These are phyloP conservation scores for Anolis apletophallus DNA, from an alignment of 2,797 vertebrate species.

Conservation along the genomic window DNA sequence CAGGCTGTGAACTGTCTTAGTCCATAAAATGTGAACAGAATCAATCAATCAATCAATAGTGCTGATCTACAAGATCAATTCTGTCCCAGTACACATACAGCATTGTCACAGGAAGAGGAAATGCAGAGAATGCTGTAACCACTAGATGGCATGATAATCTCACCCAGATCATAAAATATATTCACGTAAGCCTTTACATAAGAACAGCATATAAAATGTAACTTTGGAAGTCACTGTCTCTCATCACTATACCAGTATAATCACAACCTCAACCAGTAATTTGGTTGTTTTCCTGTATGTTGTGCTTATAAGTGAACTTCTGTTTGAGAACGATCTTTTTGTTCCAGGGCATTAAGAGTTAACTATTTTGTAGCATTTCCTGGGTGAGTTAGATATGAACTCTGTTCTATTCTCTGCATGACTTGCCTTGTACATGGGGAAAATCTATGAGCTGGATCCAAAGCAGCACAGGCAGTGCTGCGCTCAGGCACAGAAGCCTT, in stretches of 20 bases:
- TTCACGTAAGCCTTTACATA: slow-evolving; percentile 35
- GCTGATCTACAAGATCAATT: slow-evolving; percentile 56
- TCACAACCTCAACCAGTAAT: background rate
- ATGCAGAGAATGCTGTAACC: slow-evolving; percentile 46
- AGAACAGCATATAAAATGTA: slow-evolving; percentile 54
- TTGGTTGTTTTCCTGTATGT: background rate
- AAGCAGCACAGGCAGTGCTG: background rate
- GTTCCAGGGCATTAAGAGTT: slow-evolving; percentile 2
- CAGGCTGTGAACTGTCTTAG: no score
- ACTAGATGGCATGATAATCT: slow-evolving; percentile 76
- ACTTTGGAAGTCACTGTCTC: slow-evolving; percentile 45
- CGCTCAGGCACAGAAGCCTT: background rate
- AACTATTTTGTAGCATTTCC: slow-evolving; percentile 21
- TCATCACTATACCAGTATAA: background rate
- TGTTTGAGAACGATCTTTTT: slow-evolving; percentile 1
- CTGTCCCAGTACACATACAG: slow-evolving; percentile 48
- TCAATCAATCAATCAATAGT: background rate
- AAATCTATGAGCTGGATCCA: slow-evolving; percentile 11
- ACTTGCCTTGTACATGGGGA: slow-evolving; percentile 8
- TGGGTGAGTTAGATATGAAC: slow-evolving; percentile 34
- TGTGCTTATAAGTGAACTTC: slow-evolving; percentile 28
- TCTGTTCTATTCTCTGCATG: slow-evolving; percentile 27
- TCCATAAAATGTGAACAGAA: no score
- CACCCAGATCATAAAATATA: background rate
- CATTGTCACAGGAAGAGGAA: slow-evolving; percentile 15